phyloP scores from a whole-genome alignment of 2,797 vertebrate species.

The Emys orbicularis region DNA sequence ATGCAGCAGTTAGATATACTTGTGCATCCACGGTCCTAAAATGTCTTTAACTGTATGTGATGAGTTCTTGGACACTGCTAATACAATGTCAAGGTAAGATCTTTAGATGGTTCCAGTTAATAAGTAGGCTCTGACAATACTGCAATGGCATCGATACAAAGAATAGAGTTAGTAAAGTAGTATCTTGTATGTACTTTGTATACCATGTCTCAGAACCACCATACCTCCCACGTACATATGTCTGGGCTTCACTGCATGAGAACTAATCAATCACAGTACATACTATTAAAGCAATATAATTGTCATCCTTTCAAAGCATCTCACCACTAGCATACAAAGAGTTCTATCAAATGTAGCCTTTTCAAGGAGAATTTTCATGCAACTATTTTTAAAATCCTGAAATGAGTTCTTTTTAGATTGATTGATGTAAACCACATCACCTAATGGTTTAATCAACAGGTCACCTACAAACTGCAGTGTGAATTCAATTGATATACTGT shows the following conservation, averaged over 20 bases:
- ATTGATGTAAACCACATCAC: slow-evolving; percentile 40
- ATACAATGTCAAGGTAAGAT: neutral
- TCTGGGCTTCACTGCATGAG: neutral
- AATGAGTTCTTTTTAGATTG: slow-evolving; percentile 41
- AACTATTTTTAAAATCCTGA: slow-evolving; percentile 50
- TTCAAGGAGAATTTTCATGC: slow-evolving; percentile 22
- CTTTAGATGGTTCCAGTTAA: neutral
- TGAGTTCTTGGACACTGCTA: neutral
- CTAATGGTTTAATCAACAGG: slow-evolving; percentile 58
- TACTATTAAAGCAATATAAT: neutral
- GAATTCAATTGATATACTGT: slow-evolving; percentile 50
- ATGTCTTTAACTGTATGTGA: neutral
- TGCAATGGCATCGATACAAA: neutral
- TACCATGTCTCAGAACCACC: neutral
- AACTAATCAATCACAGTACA: neutral
- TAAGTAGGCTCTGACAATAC: neutral
- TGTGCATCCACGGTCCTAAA: neutral
- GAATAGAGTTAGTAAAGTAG: neutral
- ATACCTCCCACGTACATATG: neutral
- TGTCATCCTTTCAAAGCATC: neutral
- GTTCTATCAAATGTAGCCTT: slow-evolving; percentile 25
- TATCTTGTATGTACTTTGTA: neutral
- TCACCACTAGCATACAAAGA: neutral
- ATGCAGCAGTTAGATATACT: neutral
- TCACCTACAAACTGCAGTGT: slow-evolving; percentile 41